Evolutionary conservation across 2,888 invertebrate genomes (phyloP), one percentile per base, ranked within the genome.

Genomic region (Tethea ocularis): DNA sequence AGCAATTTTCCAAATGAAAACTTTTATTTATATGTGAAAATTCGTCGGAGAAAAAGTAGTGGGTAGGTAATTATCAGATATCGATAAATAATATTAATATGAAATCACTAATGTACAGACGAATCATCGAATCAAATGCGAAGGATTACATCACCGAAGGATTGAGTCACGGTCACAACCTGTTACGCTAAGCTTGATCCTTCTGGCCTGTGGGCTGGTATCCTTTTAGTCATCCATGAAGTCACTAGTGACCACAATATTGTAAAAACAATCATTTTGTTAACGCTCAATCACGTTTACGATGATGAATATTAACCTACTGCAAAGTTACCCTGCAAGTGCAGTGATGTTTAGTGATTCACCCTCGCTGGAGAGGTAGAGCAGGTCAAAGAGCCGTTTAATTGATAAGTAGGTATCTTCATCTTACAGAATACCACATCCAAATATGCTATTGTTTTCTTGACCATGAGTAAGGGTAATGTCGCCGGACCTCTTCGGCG

Each of bases 151-250:
- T 92, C 91, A 92, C 82, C 85, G 84, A 87, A 85, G 84, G 86
- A 85, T 87, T 91, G 90, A 92, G 84, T 91, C 92, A 91, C 74
- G 88, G 89, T 75, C 87, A 84, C 83, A 82, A 88, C 82, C 79
- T 80, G 82, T 75, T 80, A 67, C 68, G 70, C 77, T 66, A 63
- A 70, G 75, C 75, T 75, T 75, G 80, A 81, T 89, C 88, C 89
- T 89, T 83, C 74, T 74, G 57, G 71, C 75, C 76, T 81, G 91
- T 89, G 85, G 89, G 88, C 72, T 77, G 81, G 82, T 83, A 80
- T 81, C 82, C 85, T 88, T 46, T 91, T 89, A 91, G 90, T 91
- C 91, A 91, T 83, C 82, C 66, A 75, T 75, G 71, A 82, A 82
- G 73, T 86, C 84, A 86, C 84, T 78, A 80, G 79, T 85, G 77